Evolutionary conservation across 2,113 vertebrate genomes (phyloP), one percentile per base, ranked within the genome.

Genomic region (Paratilapia polleni): DNA sequence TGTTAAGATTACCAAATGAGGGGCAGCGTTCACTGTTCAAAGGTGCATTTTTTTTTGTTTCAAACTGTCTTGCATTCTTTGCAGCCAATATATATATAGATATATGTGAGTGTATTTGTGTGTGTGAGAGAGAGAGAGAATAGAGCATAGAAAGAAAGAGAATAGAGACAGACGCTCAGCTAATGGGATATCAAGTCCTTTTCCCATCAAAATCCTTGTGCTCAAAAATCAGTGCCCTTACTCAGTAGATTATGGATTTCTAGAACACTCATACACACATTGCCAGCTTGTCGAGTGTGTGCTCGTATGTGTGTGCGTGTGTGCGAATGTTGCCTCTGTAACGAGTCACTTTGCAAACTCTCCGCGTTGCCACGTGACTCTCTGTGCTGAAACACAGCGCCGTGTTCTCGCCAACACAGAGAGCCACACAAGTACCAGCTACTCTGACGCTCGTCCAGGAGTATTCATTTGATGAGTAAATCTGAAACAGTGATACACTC

Each of bases 171-270:
- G 91, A 88, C 61, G 74, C 75, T 92, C 75, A 82, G 85, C 88
- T 92, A 92, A 93, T 89, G 85, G 91, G 84, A 91, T 82, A 92
- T 92, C 89, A 91, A 85, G 87, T 91, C 84, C 77, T 86, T 91
- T 94, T 90, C 76, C 92, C 89, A 88, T 89, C 91, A 87, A 89
- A 94, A 90, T 91, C 76, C 82, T 84, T 81, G 75, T 81, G 83
- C 77, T 89, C 60, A 78, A 87, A 91, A 93, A 93, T 90, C 92
- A 89, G 92, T 92, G 84, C 87, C 88, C 81, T 88, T 88, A 87
- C 80, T 93, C 79, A 88, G 84, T 90, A 91, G 92, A 88, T 93
- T 93, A 93, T 94, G 91, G 91, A 93, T 92, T 87, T 90, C 76
- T 89, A 83, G 68, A 91, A 89, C 89, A 86, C 92, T 92, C 91